Evolutionary conservation across 2,797 vertebrate species (phyloP).

Genomic region (Enteromius trimaculatus): DNA sequence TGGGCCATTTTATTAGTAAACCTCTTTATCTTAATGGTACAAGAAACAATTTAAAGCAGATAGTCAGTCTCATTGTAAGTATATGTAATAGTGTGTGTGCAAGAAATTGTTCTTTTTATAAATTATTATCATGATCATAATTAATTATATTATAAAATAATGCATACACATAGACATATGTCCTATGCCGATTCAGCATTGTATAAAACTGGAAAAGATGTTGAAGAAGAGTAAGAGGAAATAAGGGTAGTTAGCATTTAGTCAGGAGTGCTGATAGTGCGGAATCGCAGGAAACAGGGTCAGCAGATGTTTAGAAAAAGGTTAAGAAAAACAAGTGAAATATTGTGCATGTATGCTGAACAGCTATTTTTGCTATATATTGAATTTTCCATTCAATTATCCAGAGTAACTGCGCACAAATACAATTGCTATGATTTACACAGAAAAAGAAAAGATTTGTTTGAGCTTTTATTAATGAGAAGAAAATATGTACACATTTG

Average conservation of each 20-base stretch:
- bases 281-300: neutral
- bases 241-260: neutral
- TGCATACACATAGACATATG: neutral
- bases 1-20: neutral
- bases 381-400: neutral
- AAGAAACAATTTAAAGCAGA: neutral
- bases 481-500: conserved; percentile 35
- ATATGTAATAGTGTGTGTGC: neutral
- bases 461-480: neutral
- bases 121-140: neutral
- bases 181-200: neutral
- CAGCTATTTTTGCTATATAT: too few species aligned
- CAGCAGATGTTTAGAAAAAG: neutral
- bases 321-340: conserved; percentile 1
- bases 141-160: neutral
- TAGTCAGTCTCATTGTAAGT: neutral
- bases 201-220: neutral
- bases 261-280: neutral
- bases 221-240: neutral
- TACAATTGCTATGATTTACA: neutral
- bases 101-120: neutral
- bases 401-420: neutral
- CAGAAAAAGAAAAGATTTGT: neutral
- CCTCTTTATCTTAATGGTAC: neutral
- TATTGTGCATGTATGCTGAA: neutral